These are phyloP conservation scores for Nomada lathburiana DNA, from an alignment of 2,888 invertebrate species.

Conservation along the genomic window DNA sequence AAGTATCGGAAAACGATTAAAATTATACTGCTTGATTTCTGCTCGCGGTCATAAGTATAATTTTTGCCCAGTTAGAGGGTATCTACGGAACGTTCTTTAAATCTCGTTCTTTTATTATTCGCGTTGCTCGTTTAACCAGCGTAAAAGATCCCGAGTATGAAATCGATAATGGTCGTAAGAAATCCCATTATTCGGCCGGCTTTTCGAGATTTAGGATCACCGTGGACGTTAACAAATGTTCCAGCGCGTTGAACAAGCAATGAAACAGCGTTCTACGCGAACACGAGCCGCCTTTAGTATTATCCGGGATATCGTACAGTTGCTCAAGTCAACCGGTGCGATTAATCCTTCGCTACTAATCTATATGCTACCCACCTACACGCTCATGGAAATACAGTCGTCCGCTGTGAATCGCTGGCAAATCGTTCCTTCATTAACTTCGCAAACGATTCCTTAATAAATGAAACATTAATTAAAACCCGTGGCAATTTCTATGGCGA, in stretches of 20 bases:
- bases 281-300: conserved; percentile 5
- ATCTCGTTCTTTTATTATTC: not conserved
- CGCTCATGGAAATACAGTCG: not conserved
- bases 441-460: not conserved
- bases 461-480: no score
- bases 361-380: not conserved
- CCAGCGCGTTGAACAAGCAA: conserved; percentile 22
- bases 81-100: no score
- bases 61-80: no score
- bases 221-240: conserved; percentile 36
- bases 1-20: no score
- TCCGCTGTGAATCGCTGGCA: no score
- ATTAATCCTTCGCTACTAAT: conserved; percentile 6
- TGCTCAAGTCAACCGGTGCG: conserved; percentile 9
- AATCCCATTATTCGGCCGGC: conserved; percentile 12
- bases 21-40: no score
- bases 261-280: conserved; percentile 7
- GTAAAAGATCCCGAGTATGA: not conserved
- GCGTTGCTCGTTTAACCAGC: not conserved
- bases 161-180: conserved; percentile 4
- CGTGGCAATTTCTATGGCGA: no score
- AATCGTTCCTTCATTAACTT: not conserved
- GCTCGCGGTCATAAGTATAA: no score
- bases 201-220: conserved; percentile 20
- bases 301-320: conserved; percentile 13